Evolutionary conservation across 2,113 vertebrate species (phyloP).

Genomic region (Sorex araneus): DNA sequence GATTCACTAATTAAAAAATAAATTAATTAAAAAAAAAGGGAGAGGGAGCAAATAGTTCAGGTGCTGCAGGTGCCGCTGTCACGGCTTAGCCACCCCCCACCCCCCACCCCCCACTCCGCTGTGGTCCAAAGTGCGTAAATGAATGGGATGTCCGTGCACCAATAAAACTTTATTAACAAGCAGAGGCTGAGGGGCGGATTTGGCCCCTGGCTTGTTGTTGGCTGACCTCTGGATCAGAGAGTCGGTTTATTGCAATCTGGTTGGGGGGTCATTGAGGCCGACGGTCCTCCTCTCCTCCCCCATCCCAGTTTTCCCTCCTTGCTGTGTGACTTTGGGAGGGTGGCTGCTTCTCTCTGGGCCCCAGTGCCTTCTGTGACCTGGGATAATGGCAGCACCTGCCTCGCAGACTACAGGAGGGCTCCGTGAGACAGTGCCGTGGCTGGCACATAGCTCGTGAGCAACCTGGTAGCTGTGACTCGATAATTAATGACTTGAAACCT

Average conservation of each 20-base stretch:
- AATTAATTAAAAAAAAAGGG: too few species aligned
- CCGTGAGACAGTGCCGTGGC: not conserved
- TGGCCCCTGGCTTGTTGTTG: not conserved
- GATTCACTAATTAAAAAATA: too few species aligned
- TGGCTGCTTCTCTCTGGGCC: not conserved
- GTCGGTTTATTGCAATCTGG: not conserved
- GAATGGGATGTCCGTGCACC: not conserved
- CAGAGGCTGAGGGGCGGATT: not conserved
- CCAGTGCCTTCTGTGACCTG: not conserved
- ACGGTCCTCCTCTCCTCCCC: not conserved
- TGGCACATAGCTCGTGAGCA: not conserved
- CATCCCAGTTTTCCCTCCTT: not conserved
- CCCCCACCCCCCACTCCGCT: too few species aligned
- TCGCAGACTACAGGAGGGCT: not conserved
- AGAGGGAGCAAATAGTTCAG: not conserved
- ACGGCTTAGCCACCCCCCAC: too few species aligned
- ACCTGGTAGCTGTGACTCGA: not conserved
- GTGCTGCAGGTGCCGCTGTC: not conserved
- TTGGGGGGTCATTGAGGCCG: not conserved
- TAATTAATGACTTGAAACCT: not conserved
- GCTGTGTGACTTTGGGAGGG: not conserved
- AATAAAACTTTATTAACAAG: conserved; percentile 60
- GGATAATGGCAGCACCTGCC: not conserved
- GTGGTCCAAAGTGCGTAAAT: not conserved
- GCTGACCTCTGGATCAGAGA: not conserved